Percentiles rank a stretch among this genome's conserved stretches.
Conservation (phyloP, 2,888 invertebrate species). For the Leptarthrus brevirostris region DNA sequence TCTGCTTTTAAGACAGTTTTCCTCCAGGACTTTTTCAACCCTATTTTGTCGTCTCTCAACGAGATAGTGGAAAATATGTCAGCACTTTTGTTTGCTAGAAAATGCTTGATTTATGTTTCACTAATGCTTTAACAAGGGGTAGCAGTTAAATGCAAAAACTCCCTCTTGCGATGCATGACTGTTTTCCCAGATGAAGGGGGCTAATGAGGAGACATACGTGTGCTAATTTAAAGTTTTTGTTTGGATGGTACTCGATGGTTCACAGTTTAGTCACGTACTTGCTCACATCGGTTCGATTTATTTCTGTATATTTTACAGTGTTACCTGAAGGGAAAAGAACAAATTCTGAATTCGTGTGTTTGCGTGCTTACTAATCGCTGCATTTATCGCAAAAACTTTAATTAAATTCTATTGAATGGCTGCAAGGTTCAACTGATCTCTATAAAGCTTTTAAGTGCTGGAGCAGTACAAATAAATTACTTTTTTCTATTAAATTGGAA, state of each 20-base stretch:
- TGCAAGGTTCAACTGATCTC: too few relatives aligned
- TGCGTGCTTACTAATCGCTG: too few relatives aligned
- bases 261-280: slow-evolving; percentile 14
- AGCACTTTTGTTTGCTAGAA: neutral
- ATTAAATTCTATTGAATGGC: too few relatives aligned
- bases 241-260: neutral
- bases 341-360: too few relatives aligned
- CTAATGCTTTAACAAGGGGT: neutral
- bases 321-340: too few relatives aligned
- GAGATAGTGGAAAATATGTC: slow-evolving; percentile 9
- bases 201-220: slow-evolving; percentile 18
- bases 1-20: neutral
- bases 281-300: slow-evolving; percentile 18
- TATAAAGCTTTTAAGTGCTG: too few relatives aligned
- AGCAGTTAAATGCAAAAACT: neutral
- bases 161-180: neutral
- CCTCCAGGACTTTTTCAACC: neutral
- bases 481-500: too few relatives aligned
- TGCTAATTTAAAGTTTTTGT: slow-evolving; percentile 12
- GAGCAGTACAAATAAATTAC: too few relatives aligned
- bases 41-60: neutral
- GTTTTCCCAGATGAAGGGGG: neutral
- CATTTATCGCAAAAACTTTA: too few relatives aligned
- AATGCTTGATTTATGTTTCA: slow-evolving; percentile 19
- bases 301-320: neutral